Base-by-base conservation (phyloP, 1,140 invertebrate species). In the Diorhabda elongata region DNA sequence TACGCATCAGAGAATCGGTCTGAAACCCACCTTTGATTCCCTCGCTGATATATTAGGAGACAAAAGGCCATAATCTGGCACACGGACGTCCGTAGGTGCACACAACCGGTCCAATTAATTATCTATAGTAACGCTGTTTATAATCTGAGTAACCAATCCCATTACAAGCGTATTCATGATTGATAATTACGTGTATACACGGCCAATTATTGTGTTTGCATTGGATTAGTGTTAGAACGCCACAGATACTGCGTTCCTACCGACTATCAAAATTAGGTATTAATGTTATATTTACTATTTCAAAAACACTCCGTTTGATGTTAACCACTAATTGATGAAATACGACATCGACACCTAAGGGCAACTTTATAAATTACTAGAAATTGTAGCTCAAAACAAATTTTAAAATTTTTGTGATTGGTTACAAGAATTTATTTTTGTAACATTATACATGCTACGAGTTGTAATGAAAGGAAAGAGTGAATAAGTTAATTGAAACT, bases 101-200 rank as follows among this genome's bases (percentile, higher is more conserved):
- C 57, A 71, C 65, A 71, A 68, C 67, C 70, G 67, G 72, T 67
- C 69, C 67, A 73, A 73, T 73, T 73, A 73, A 73, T 73, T 73
- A 71, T 71, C 70, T 67, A 73, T 70, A 71, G 67, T 73, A 70
- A 67, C 67, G 66, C 72, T 67, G 66, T 63, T 68, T 68, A 67
- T 71, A 71, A 64, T 64, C 67, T 59, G 59, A 64, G 67, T 69
- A 69, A 70, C 66, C 72, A 69, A 71, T 70, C 64, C 65, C 66
- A 71, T 73, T 67, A 71, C 69, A 61, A 47, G 42, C 41, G 63
- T 69, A 69, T 72, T 69, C 67, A 71, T 73, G 69, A 73, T 73
- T 73, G 72, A 73, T 73, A 71, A 68, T 64, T 67, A 66, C 70
- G 66, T 68, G 62, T 71, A 71, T 71, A 67, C 63, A 64, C 68